These are phyloP conservation scores for Beris chalybata DNA, from an alignment of 2,888 invertebrate genomes.

Conservation along the genomic window DNA sequence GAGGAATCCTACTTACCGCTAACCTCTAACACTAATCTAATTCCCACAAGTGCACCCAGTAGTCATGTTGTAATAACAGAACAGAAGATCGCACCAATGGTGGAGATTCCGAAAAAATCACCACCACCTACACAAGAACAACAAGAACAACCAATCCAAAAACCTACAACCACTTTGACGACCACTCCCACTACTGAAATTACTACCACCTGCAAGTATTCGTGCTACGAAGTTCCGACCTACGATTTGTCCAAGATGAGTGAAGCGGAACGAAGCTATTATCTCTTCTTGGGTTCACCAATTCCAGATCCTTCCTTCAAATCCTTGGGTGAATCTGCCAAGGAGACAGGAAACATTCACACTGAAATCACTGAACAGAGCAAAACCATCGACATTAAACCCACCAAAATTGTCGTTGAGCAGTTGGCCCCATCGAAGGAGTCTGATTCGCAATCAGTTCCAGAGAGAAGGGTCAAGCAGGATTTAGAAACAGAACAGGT, in stretches of 20 bases:
- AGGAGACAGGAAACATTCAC: slow-evolving; percentile 70
- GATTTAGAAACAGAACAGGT: no score
- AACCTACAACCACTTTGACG: neutral
- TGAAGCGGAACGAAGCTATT: slow-evolving; percentile 43
- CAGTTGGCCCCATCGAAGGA: no score
- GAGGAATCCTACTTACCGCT: neutral
- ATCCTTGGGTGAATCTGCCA: slow-evolving; percentile 74
- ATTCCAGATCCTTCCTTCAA: slow-evolving; percentile 59
- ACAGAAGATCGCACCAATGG: slow-evolving; percentile 19
- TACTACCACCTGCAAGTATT: slow-evolving; percentile 26
- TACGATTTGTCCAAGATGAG: slow-evolving; percentile 41
- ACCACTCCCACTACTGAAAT: neutral
- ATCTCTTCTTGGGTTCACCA: slow-evolving; percentile 39
- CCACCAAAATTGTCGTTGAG: no score
- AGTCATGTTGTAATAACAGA: slow-evolving; percentile 32
- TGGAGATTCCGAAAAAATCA: slow-evolving; percentile 5
- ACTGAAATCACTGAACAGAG: slow-evolving; percentile 77
- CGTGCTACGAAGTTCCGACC: slow-evolving; percentile 41
- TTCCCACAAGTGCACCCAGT: slow-evolving; percentile 34
- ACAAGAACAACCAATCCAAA: neutral
- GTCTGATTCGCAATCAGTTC: no score
- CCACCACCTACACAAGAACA: neutral
- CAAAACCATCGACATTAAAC: slow-evolving; percentile 62
- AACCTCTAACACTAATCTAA: slow-evolving; percentile 23
- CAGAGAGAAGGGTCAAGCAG: no score